phyloP scores from a whole-genome alignment of 2,888 invertebrate species.

The Drosophila mimica region DNA sequence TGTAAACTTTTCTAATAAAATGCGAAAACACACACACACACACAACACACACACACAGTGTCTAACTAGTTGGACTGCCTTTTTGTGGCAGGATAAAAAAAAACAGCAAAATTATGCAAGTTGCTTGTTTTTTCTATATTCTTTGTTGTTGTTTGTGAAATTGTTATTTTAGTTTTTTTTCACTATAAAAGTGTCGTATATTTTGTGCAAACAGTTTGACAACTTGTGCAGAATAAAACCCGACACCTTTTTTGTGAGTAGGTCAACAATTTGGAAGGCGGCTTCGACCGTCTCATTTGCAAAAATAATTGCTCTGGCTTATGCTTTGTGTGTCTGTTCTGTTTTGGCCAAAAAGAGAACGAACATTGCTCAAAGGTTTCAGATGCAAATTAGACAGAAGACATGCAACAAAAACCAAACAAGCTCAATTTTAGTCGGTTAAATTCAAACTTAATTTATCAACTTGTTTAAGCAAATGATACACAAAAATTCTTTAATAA shows the following conservation, averaged over 20 bases:
- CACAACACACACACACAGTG: slow-evolving; percentile 22
- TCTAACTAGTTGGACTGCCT: slow-evolving; percentile 13
- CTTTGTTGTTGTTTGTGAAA: slow-evolving; percentile 41
- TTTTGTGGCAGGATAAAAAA: slow-evolving; percentile 56
- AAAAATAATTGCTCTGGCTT: slow-evolving; percentile 58
- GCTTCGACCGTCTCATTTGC: slow-evolving; percentile 54
- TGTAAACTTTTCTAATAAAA: slow-evolving; percentile 78
- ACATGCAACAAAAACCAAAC: slow-evolving; percentile 10
- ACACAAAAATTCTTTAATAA: neutral
- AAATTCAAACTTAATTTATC: neutral
- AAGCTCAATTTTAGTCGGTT: neutral
- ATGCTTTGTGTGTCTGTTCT: slow-evolving; percentile 36
- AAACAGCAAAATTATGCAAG: slow-evolving; percentile 63
- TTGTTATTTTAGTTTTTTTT: slow-evolving; percentile 44
- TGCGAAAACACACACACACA: slow-evolving; percentile 52
- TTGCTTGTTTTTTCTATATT: slow-evolving; percentile 44
- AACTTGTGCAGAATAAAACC: slow-evolving; percentile 47
- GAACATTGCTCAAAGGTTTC: slow-evolving; percentile 29
- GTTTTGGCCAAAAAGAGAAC: slow-evolving; percentile 16
- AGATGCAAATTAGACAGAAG: slow-evolving; percentile 46
- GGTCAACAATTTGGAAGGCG: slow-evolving; percentile 55
- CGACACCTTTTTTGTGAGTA: slow-evolving; percentile 43
- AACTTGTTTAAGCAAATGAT: neutral
- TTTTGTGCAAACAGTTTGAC: slow-evolving; percentile 50
- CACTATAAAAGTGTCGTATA: slow-evolving; percentile 9